Evolutionary conservation across 2,888 invertebrate genomes (phyloP).

Genomic region (Scaptomyza parva): DNA sequence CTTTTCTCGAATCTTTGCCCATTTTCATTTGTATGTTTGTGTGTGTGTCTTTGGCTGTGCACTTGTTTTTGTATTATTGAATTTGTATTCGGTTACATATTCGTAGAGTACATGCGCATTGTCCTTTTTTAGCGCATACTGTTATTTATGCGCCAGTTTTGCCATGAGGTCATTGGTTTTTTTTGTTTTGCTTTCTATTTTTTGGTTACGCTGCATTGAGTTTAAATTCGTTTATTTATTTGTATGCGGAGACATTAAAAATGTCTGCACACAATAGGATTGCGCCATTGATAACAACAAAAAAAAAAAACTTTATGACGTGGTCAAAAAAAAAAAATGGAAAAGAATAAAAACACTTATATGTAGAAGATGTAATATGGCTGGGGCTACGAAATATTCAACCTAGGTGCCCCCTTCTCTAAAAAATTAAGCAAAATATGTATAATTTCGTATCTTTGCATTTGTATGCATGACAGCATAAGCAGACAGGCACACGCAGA

Average conservation of each 20-base stretch:
- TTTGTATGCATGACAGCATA: constrained; percentile 71
- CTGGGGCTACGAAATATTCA: constrained; percentile 20
- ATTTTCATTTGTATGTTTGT: constrained; percentile 2
- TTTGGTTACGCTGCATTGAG: constrained; percentile 62
- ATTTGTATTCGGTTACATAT: constrained; percentile 45
- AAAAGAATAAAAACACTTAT: constrained; percentile 25
- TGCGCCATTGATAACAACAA: constrained; percentile 55
- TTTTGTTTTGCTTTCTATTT: background rate
- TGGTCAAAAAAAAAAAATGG: constrained; percentile 46
- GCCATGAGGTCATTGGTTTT: constrained; percentile 65
- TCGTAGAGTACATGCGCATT: constrained; percentile 50
- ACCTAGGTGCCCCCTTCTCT: constrained; percentile 16
- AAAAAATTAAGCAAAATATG: constrained; percentile 8
- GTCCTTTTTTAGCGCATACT: constrained; percentile 44
- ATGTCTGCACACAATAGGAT: constrained; percentile 47
- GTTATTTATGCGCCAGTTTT: constrained; percentile 56
- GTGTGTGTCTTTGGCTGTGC: constrained; percentile 25
- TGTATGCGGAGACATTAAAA: constrained; percentile 44
- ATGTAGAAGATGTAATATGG: constrained; percentile 12
- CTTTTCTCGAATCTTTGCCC: constrained; percentile 1
- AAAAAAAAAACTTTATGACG: constrained; percentile 58
- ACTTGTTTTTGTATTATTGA: constrained; percentile 50
- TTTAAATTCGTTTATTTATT: constrained; percentile 53
- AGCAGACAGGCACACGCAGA: constrained; percentile 16
- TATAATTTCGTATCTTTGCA: constrained; percentile 66